Base-by-base conservation (phyloP, 2,113 vertebrate species). In the Vulpes vulpes region DNA sequence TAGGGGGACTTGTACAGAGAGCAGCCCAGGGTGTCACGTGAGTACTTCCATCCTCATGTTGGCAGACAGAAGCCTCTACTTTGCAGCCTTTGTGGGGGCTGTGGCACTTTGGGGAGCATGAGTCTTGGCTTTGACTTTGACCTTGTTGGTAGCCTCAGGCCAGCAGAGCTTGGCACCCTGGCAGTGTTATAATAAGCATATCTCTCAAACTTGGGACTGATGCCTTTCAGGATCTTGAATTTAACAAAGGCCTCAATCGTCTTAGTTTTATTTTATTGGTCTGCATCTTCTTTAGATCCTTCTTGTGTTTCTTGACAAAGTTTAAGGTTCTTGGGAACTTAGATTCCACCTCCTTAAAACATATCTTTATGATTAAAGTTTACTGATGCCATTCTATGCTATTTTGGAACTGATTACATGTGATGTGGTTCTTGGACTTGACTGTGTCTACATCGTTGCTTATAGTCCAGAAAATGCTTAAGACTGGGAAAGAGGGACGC, bases 241-340 rank as follows among this genome's bases (percentile, higher is more conserved):
- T 95, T 76, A 51, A n/a, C 32, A 89, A 83, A 96, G 78, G 59
- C 59, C 67, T 87, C 59, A 22, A 19, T 87, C 65, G 20, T 67
- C 20, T 83, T 76, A 17, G 16, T 81, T 69, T 89, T 85, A 16
- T 59, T 73, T 49, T 76, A 51, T 51, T 49, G 43, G 27, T 69
- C 11, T 86, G 19, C 23, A 16, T 59, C 32, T 74, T 97, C 49
- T 85, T 83, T 88, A 96, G 32, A 91, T 15, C 35, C 16, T 71
- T 91, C 53, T 81, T 79, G 35, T 23, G 43, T 96, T 96, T 96
- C 51, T 76, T 67, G 82, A 65, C 16, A 32, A 87, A 87, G 65
- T 74, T 55, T 19, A 30, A 74, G 51, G 43, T 65, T 55, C 25
- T 84, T 73, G 73, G 59, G 43, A 89, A 92, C 55, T 96, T 78